phyloP scores from a whole-genome alignment of 2,113 vertebrate species.

The Mus pahari region DNA sequence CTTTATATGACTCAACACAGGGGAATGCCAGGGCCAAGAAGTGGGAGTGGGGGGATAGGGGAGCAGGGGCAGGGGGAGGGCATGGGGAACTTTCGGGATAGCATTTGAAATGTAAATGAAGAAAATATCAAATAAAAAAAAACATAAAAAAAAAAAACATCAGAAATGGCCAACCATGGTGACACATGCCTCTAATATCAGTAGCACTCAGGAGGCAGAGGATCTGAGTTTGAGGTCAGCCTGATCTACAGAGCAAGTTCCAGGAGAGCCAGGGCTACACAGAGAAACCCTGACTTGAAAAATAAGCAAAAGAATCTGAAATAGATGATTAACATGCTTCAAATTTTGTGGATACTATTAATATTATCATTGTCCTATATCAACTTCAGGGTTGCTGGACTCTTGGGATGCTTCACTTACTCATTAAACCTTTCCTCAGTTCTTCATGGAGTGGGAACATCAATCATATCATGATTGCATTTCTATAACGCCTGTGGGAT shows the following conservation, averaged over 20 bases:
- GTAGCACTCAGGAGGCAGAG: neutral
- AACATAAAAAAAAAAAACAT: too few species aligned
- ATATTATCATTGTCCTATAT: too few species aligned
- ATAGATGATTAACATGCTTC: neutral
- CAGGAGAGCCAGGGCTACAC: neutral
- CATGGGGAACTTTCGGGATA: too few species aligned
- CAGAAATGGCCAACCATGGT: neutral
- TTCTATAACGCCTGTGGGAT: too few species aligned
- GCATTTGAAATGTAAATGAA: too few species aligned
- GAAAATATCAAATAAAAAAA: too few species aligned
- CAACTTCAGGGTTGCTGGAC: too few species aligned
- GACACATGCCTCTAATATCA: neutral
- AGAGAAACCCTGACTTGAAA: neutral
- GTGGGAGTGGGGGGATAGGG: too few species aligned
- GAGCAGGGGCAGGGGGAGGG: too few species aligned
- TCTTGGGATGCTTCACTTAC: neutral
- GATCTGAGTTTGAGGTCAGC: neutral
- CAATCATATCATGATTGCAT: neutral
- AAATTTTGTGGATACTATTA: neutral
- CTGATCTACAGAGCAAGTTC: neutral
- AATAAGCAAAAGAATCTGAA: neutral
- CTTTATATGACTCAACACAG: too few species aligned
- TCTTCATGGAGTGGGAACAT: neutral
- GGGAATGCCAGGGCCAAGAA: too few species aligned
- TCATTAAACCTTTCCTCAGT: neutral